Conservation (phyloP, 2,888 invertebrate species). For the Meghimatium bilineatum region DNA sequence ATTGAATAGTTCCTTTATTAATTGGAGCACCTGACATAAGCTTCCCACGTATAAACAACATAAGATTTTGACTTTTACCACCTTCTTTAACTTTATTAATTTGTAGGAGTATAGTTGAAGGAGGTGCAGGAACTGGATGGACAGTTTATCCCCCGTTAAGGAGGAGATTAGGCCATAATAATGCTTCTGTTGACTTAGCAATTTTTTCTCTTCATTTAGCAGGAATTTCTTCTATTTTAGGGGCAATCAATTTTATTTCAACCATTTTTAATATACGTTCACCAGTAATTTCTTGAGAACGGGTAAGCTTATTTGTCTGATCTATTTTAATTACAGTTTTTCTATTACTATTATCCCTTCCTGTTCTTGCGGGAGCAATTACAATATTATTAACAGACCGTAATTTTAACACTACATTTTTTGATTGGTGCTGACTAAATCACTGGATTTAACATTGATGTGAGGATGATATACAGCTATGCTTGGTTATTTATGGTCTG, state of each 20-base stretch:
- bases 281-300: slow-evolving; percentile 81
- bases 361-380: slow-evolving; percentile 87
- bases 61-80: slow-evolving; percentile 88
- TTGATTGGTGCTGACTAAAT: too few relatives aligned
- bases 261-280: slow-evolving; percentile 86
- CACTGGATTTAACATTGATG: too few relatives aligned
- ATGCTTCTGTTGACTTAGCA: slow-evolving; percentile 85
- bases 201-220: slow-evolving; percentile 88
- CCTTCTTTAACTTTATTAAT: slow-evolving; percentile 84
- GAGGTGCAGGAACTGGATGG: slow-evolving; percentile 87
- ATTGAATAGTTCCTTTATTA: slow-evolving; percentile 87
- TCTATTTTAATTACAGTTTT: slow-evolving; percentile 84
- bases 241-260: slow-evolving; percentile 88
- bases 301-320: slow-evolving; percentile 86
- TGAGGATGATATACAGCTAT: too few relatives aligned
- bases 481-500: too few relatives aligned
- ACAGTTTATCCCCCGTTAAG: slow-evolving; percentile 86
- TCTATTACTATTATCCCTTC: slow-evolving; percentile 83
- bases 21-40: slow-evolving; percentile 88
- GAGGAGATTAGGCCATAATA: slow-evolving; percentile 82
- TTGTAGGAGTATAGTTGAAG: slow-evolving; percentile 83
- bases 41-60: slow-evolving; percentile 89
- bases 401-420: slow-evolving; percentile 88
- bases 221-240: slow-evolving; percentile 83
- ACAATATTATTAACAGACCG: slow-evolving; percentile 88